phyloP scores from a whole-genome alignment of 2,113 vertebrate species.

The Rhabdomys dilectus region DNA sequence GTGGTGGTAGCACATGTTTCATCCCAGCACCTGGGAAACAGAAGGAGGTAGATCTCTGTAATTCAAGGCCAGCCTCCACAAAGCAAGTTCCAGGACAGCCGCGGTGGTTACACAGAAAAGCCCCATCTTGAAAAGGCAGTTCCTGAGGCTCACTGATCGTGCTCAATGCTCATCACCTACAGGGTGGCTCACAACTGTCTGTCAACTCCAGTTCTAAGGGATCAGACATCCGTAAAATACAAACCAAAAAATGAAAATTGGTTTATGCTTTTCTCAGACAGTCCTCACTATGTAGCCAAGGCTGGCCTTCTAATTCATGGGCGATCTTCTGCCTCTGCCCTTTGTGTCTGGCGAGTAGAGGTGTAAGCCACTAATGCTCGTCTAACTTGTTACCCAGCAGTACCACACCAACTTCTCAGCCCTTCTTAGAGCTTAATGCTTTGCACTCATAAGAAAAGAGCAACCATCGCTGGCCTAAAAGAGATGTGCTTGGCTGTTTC shows the following conservation, averaged over 20 bases:
- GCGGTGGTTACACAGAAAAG: too few species aligned
- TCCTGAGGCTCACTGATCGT: too few species aligned
- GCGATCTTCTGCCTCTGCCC: neutral
- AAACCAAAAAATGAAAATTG: neutral
- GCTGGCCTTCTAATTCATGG: neutral
- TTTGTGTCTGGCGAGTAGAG: neutral
- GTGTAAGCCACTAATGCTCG: neutral
- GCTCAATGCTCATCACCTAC: neutral
- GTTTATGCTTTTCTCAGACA: neutral
- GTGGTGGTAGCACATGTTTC: too few species aligned
- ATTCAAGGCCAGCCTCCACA: too few species aligned
- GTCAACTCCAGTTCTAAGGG: neutral
- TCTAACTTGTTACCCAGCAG: neutral
- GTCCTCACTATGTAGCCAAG: neutral
- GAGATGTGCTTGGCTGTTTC: neutral
- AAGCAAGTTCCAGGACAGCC: too few species aligned
- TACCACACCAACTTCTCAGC: neutral
- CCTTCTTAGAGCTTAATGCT: neutral
- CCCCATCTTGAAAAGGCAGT: too few species aligned
- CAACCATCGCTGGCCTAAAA: neutral
- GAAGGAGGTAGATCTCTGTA: too few species aligned
- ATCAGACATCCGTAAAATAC: neutral
- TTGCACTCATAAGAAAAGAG: conserved; percentile 47
- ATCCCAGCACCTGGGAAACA: too few species aligned
- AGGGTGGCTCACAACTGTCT: neutral